A percentile compares a stretch with the other conserved stretches of the same genome.
Conservation (phyloP, 1,140 invertebrate genomes). For the Drosophila erecta region DNA sequence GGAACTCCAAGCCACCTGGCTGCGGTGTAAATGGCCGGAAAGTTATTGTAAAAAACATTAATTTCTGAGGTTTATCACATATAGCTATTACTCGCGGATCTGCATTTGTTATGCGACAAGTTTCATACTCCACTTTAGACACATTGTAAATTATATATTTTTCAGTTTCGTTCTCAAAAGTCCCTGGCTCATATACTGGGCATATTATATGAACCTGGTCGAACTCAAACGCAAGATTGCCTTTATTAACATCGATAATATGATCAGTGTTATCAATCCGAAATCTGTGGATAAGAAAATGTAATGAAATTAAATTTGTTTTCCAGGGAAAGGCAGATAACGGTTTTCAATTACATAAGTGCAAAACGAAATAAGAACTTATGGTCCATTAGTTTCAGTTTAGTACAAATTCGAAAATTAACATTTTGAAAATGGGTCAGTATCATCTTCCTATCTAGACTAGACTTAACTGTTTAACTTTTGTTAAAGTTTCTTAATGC, state of each 20-base stretch:
- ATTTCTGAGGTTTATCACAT: constrained; percentile 97
- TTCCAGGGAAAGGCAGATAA: too few species aligned
- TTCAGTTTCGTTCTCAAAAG: constrained; percentile 95
- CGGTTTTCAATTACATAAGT: too few species aligned
- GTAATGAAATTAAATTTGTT: neutral
- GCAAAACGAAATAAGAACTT: too few species aligned
- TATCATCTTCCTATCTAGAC: too few species aligned
- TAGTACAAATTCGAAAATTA: too few species aligned
- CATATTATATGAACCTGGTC: constrained; percentile 98
- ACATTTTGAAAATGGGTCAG: too few species aligned
- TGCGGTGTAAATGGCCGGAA: constrained; percentile 98
- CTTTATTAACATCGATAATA: constrained; percentile 98
- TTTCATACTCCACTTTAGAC: constrained; percentile 97
- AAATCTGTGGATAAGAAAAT: constrained; percentile 89
- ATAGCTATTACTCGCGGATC: constrained; percentile 96
- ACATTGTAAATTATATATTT: constrained; percentile 99
- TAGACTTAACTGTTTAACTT: too few species aligned
- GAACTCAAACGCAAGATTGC: constrained; percentile 96
- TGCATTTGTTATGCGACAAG: constrained; percentile 97
- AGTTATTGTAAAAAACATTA: constrained; percentile 98
- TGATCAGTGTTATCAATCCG: constrained; percentile 99
- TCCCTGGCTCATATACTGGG: constrained; percentile 94
- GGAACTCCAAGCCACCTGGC: constrained; percentile 96
- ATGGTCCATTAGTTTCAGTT: neutral
- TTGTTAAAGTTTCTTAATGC: too few species aligned